These are phyloP conservation scores for Brachionichthys hirsutus DNA, from an alignment of 2,113 vertebrate species.

Conservation along the genomic window DNA sequence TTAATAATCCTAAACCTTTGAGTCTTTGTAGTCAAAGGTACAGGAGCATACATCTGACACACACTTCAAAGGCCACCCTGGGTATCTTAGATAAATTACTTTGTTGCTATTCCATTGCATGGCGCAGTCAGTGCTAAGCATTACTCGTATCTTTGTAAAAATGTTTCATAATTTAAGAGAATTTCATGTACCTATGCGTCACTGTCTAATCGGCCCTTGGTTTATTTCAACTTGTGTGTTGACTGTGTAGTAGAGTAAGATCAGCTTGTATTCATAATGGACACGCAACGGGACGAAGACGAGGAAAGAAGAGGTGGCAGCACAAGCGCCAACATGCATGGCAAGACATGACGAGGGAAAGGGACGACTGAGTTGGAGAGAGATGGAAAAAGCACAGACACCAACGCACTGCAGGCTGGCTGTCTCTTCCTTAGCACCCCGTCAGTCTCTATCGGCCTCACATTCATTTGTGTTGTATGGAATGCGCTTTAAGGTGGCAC, in stretches of 20 bases:
- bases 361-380: constrained; percentile 2
- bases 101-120: too few species aligned
- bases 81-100: too few species aligned
- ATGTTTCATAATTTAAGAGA: too few species aligned
- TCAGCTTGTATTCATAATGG: constrained; percentile 25
- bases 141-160: not conserved
- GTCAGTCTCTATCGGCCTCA: constrained; percentile 21
- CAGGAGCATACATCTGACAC: too few species aligned
- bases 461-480: constrained; percentile 37
- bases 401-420: constrained; percentile 2
- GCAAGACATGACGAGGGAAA: constrained; percentile 15
- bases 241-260: constrained; percentile 20
- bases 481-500: constrained; percentile 1
- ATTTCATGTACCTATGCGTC: not conserved
- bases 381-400: not conserved
- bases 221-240: constrained; percentile 5
- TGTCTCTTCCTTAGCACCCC: constrained; percentile 3
- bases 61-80: not conserved
- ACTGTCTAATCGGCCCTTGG: constrained; percentile 8
- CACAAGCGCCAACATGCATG: not conserved
- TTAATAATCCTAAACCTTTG: not conserved
- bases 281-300: constrained; percentile 9
- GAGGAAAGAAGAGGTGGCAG: constrained; percentile 3
- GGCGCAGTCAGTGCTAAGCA: constrained; percentile 2
- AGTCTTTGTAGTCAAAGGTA: too few species aligned